phyloP scores from a whole-genome alignment of 2,113 vertebrate species.

The Pseudorhombus dupliciocellatus region DNA sequence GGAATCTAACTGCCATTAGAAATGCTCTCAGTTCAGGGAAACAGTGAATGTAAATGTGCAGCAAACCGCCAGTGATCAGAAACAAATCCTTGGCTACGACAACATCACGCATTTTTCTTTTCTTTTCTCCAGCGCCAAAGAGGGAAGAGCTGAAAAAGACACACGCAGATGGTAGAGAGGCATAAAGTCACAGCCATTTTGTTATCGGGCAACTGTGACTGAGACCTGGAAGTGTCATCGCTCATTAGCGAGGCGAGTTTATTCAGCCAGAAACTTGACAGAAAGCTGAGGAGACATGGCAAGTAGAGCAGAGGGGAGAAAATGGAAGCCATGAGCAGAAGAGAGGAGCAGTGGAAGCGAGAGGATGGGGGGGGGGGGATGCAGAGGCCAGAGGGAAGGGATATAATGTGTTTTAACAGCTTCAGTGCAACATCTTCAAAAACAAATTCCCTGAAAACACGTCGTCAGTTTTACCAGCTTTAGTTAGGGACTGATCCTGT shows the following conservation, averaged over 20 bases:
- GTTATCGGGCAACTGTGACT: conserved; percentile 47
- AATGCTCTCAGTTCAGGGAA: conserved; percentile 11
- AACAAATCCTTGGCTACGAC: conserved; percentile 42
- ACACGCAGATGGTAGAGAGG: conserved; percentile 49
- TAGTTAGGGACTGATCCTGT: conserved; percentile 18
- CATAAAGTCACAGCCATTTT: conserved; percentile 60
- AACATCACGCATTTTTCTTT: conserved; percentile 27
- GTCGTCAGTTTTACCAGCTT: conserved; percentile 26
- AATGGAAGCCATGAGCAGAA: conserved; percentile 11
- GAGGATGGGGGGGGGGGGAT: conserved; percentile 1
- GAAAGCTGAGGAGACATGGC: conserved; percentile 32
- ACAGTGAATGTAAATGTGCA: conserved; percentile 26
- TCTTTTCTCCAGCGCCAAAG: conserved; percentile 25
- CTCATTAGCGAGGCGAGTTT: conserved; percentile 72
- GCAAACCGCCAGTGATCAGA: conserved; percentile 42
- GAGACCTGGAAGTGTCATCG: conserved; percentile 67
- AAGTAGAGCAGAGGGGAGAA: conserved; percentile 19
- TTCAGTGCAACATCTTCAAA: conserved; percentile 17
- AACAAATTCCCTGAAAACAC: conserved; percentile 30
- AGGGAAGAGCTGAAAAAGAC: conserved; percentile 45
- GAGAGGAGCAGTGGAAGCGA: not conserved
- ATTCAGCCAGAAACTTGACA: conserved; percentile 59
- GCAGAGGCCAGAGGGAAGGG: conserved; percentile 37
- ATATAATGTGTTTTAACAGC: conserved; percentile 41
- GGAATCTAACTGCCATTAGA: conserved; percentile 3